A percentile compares a stretch with the other conserved stretches of the same genome.
phyloP scores from a whole-genome alignment of 2,797 vertebrate genomes.

The Australoheros facetus region DNA sequence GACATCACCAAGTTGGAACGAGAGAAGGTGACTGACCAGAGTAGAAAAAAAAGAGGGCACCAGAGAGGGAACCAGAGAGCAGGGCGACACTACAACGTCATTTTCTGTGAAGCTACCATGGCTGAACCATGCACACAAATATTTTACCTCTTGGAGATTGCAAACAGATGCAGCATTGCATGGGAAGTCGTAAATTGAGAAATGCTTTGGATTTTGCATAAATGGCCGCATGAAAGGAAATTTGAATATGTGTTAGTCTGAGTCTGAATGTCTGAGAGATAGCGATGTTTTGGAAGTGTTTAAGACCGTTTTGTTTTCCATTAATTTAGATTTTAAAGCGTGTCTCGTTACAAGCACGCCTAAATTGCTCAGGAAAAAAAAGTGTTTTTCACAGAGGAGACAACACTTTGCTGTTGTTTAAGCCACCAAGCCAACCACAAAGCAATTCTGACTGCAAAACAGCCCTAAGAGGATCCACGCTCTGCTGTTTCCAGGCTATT shows the following conservation, averaged over 20 bases:
- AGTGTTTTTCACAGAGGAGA: neutral
- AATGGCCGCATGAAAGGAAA: neutral
- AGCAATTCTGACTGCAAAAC: conserved; percentile 12
- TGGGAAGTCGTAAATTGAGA: neutral
- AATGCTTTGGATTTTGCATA: neutral
- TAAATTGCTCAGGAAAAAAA: neutral
- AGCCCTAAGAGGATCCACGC: neutral
- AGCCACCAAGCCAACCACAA: conserved; percentile 13
- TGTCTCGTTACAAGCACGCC: neutral
- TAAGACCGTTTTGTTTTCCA: neutral
- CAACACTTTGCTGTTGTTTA: conserved; percentile 4
- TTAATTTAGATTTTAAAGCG: neutral
- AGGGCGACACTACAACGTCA: neutral
- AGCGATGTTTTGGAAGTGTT: neutral
- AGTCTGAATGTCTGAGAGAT: neutral
- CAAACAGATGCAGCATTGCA: conserved; percentile 14
- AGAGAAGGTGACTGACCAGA: conserved; percentile 19
- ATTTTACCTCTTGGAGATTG: neutral
- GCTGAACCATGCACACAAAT: neutral
- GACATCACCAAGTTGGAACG: conserved; percentile 16
- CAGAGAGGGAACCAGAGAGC: neutral
- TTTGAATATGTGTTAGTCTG: too few relatives aligned
- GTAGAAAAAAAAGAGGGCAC: neutral
- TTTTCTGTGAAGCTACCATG: neutral
- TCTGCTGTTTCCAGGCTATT: neutral